Percentiles rank a stretch among this genome's conserved stretches.
Evolutionary conservation across 2,797 vertebrate genomes (phyloP).

Genomic region (Toxotes lorentzi): DNA sequence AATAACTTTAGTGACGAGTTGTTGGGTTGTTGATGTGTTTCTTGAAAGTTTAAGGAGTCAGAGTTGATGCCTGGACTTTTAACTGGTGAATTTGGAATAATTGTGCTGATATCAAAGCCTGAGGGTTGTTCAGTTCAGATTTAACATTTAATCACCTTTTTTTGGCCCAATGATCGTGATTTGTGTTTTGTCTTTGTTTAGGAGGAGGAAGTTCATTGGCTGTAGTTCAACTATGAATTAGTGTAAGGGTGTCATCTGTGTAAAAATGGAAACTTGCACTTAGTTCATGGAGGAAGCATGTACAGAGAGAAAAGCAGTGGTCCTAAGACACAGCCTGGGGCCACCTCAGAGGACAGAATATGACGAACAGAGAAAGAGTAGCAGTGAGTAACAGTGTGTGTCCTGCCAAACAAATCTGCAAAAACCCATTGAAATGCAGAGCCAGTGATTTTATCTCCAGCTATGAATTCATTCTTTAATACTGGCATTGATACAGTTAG

Average conservation of each 20-base stretch:
- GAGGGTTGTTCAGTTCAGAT: too few relatives aligned
- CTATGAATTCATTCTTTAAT: neutral
- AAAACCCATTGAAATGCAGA: neutral
- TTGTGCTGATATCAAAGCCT: neutral
- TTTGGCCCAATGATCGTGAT: too few relatives aligned
- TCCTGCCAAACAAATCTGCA: neutral
- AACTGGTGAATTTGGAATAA: neutral
- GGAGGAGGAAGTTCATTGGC: neutral
- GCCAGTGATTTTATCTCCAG: neutral
- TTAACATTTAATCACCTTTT: too few relatives aligned
- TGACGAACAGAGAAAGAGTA: neutral
- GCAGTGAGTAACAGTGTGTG: neutral
- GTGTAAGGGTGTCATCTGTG: neutral
- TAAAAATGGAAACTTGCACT: neutral
- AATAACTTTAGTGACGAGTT: too few relatives aligned
- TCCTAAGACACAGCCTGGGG: neutral
- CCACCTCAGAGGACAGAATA: neutral
- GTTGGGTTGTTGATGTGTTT: too few relatives aligned
- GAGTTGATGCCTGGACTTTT: too few relatives aligned
- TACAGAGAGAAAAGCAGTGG: neutral
- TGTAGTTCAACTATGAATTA: neutral
- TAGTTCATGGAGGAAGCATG: too few relatives aligned
- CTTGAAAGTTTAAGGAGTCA: too few relatives aligned
- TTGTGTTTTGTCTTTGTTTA: too few relatives aligned
- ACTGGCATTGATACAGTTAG: neutral